These are phyloP conservation scores for Alviniconcha marisindica DNA, from an alignment of 1,140 invertebrate species.

Conservation along the genomic window DNA sequence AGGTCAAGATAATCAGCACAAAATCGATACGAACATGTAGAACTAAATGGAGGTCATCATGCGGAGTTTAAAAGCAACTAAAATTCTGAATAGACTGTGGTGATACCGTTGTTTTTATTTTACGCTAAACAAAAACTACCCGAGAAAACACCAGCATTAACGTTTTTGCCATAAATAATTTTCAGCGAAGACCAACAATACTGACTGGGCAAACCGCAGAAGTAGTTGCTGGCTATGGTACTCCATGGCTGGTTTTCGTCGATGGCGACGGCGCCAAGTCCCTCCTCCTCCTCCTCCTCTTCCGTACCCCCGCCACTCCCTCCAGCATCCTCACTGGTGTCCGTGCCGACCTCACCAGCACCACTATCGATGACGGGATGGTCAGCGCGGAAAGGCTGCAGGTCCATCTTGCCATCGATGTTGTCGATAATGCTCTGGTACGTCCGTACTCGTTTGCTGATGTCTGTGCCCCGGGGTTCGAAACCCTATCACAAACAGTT, in stretches of 20 bases:
- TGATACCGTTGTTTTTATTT: not conserved
- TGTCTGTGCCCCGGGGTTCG: constrained; percentile 89
- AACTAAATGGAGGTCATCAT: too few relatives aligned
- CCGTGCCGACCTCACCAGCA: not conserved
- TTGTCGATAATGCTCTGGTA: constrained; percentile 90
- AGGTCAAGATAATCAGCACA: too few relatives aligned
- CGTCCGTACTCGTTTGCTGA: constrained; percentile 86
- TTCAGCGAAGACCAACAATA: not conserved
- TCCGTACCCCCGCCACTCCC: constrained; percentile 29
- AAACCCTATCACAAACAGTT: too few relatives aligned
- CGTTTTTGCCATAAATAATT: too few relatives aligned
- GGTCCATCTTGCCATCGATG: constrained; percentile 83
- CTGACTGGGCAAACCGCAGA: constrained; percentile 82
- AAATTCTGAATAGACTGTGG: too few relatives aligned
- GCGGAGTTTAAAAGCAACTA: too few relatives aligned
- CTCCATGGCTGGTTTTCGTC: constrained; percentile 37
- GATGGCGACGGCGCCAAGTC: not conserved
- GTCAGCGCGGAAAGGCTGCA: constrained; percentile 81
- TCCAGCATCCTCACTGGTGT: not conserved
- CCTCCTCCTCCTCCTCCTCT: constrained; percentile 39
- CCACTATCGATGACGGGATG: not conserved
- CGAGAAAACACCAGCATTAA: not conserved
- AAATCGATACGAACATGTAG: too few relatives aligned
- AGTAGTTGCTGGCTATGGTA: constrained; percentile 76
- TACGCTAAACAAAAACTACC: not conserved